Conservation (phyloP, 1,140 invertebrate genomes). For the Drosophila santomea region DNA sequence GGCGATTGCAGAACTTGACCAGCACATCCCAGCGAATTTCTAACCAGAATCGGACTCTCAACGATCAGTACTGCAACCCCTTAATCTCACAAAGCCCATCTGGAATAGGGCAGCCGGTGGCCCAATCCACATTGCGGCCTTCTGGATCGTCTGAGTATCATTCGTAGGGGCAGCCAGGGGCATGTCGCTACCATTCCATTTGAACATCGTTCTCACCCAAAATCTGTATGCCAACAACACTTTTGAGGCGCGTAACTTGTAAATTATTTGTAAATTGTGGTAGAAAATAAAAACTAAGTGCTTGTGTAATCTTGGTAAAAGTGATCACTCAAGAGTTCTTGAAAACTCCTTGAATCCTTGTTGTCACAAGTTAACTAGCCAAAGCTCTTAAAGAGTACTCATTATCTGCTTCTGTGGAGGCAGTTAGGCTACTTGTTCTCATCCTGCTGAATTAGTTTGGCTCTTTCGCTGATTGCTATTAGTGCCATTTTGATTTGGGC, state of each 20-base stretch:
- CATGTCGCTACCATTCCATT: neutral
- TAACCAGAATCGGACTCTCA: slow-evolving; percentile 21
- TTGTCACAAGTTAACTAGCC: neutral
- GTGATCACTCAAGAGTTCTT: no score
- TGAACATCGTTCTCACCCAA: neutral
- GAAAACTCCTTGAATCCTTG: no score
- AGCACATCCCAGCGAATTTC: slow-evolving; percentile 43
- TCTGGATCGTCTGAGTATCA: slow-evolving; percentile 1
- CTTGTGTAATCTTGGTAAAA: slow-evolving; percentile 18
- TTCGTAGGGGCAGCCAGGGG: neutral
- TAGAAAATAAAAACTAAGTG: slow-evolving; percentile 43
- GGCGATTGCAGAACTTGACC: slow-evolving; percentile 32
- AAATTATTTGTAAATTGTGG: slow-evolving; percentile 67
- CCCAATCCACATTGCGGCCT: neutral
- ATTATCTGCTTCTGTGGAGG: neutral
- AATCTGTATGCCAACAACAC: slow-evolving; percentile 27
- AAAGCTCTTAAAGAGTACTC: neutral
- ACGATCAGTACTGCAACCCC: neutral
- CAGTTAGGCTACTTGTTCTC: neutral
- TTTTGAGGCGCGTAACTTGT: slow-evolving; percentile 20
- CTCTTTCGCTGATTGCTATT: slow-evolving; percentile 87
- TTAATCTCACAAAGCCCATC: no score
- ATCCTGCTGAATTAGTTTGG: slow-evolving; percentile 67
- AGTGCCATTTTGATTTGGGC: slow-evolving; percentile 92
- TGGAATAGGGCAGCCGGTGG: no score